phyloP scores from a whole-genome alignment of 2,888 invertebrate species.

The Tachystola acroxantha region DNA sequence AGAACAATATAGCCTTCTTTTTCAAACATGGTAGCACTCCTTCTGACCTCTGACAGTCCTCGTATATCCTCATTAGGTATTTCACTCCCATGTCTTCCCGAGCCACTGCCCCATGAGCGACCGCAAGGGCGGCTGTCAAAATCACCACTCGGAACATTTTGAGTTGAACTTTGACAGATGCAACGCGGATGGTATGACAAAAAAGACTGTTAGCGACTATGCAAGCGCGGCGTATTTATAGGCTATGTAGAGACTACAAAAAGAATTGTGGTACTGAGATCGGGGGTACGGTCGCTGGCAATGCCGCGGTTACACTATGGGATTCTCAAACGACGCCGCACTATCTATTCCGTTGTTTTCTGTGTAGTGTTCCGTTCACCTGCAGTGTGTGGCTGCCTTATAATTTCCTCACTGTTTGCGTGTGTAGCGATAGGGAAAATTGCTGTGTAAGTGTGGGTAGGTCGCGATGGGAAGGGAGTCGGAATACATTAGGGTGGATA shows the following conservation, averaged over 20 bases:
- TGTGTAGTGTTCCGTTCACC: constrained; percentile 9
- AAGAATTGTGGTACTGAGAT: constrained; percentile 45
- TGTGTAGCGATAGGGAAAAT: constrained; percentile 44
- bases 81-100: constrained; percentile 79
- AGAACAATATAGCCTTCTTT: constrained; percentile 88
- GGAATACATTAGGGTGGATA: constrained; percentile 9
- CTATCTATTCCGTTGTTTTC: constrained; percentile 3
- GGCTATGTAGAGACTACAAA: constrained; percentile 45
- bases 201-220: constrained; percentile 71
- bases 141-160: constrained; percentile 54
- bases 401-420: constrained; percentile 23
- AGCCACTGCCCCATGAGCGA: constrained; percentile 31
- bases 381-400: constrained; percentile 18
- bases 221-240: constrained; percentile 60
- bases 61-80: constrained; percentile 84
- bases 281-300: constrained; percentile 37
- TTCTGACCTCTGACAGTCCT: constrained; percentile 85
- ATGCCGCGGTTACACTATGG: constrained; percentile 4
- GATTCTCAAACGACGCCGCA: constrained; percentile 4
- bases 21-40: constrained; percentile 87
- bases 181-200: constrained; percentile 56
- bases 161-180: constrained; percentile 27
- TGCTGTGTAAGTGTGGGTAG: constrained; percentile 30
- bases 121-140: constrained; percentile 28
- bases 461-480: constrained; percentile 21